Base-by-base conservation (phyloP, 2,113 vertebrate species). In the Zosterops hypoxanthus region DNA sequence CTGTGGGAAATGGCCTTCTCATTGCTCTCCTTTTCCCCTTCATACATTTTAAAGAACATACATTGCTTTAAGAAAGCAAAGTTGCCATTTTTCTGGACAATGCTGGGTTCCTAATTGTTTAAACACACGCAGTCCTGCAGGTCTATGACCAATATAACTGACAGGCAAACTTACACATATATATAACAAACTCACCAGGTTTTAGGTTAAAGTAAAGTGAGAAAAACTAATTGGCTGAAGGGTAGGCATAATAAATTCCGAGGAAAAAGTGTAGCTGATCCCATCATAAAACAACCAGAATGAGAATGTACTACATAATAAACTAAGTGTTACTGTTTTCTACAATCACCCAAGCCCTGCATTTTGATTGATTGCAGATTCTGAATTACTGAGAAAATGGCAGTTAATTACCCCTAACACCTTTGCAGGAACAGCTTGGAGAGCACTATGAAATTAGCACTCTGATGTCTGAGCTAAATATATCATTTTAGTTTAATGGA, bases 281-380 rank as follows among this genome's bases (percentile, higher is more conserved):
- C 94, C 72, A 93, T 93, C 90, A 96, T 97, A 97, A 97, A 98
- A 94, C 79, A 96, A 96, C 61, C 79, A 79, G 88, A 96, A 96
- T 96, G 91, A 97, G 92, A 97, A 97, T 94, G 94, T 97, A 92
- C 90, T 97, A 94, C 95, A 98, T 97, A 98, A 97, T 97, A 97
- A 98, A 97, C 71, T 90, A 93, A 96, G 96, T 97, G 95, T 98
- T 98, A 96, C 94, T 92, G 50, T 97, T 97, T 97, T 97, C 95
- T 97, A 94, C 85, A 85, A 86, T 97, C 94, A 75, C 47, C 89
- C 90, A 93, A 75, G 47, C 80, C 68, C 82, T 95, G 66, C 65
- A 72, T 97, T 98, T 97, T 98, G 97, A 98, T 98, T 98, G 96
- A 97, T 94, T 97, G 97, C 98, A 98, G 98, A 97, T 98, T 97